phyloP scores from a whole-genome alignment of 2,113 vertebrate genomes.

The Trogon surrucura region DNA sequence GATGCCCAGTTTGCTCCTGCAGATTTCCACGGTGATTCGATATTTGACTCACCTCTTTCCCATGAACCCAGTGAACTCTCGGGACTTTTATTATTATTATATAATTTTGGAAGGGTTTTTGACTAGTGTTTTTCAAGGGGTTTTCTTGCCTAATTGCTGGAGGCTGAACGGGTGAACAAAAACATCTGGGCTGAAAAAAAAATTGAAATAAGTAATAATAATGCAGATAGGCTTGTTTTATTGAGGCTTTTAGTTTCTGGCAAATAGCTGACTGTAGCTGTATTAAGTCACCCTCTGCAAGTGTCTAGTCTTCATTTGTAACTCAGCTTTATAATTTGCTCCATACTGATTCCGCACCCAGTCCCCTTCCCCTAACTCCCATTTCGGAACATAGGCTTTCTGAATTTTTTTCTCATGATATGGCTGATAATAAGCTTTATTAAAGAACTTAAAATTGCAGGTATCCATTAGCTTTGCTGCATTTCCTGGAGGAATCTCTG shows the following conservation, averaged over 20 bases:
- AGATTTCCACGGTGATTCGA: not conserved
- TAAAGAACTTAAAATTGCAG: not conserved
- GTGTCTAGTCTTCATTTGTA: constrained; percentile 1
- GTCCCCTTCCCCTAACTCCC: not conserved
- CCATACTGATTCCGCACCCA: not conserved
- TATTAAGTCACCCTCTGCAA: not conserved
- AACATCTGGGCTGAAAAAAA: not conserved
- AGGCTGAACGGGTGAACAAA: not conserved
- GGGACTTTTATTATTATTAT: too few species aligned
- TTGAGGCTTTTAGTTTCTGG: not conserved
- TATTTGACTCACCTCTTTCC: not conserved
- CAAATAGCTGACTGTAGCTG: not conserved
- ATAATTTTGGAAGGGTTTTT: not conserved
- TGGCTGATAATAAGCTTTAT: not conserved
- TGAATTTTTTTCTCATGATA: not conserved
- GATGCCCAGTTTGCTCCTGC: not conserved
- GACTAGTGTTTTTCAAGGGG: not conserved
- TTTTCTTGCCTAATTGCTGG: not conserved
- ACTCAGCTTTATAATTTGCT: not conserved
- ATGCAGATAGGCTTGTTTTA: not conserved
- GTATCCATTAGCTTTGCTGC: too few species aligned
- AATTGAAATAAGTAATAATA: not conserved
- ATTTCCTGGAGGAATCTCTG: not conserved
- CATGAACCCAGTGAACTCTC: not conserved
- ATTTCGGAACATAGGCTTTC: not conserved